phyloP scores from a whole-genome alignment of 2,888 invertebrate genomes.

The Sphaerophoria rueppellii region DNA sequence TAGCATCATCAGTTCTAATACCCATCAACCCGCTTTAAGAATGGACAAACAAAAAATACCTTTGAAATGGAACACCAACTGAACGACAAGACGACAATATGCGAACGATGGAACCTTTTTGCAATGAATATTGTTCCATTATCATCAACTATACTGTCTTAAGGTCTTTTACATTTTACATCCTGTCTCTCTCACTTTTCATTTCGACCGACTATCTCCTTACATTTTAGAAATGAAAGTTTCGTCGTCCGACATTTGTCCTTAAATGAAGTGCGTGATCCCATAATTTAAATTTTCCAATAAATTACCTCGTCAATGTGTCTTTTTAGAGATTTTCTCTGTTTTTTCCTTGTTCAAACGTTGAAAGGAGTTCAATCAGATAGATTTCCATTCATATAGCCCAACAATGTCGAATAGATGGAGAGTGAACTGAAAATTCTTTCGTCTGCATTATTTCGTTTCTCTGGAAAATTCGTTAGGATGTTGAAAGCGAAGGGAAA shows the following conservation, averaged over 20 bases:
- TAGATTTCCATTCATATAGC: conserved; percentile 32
- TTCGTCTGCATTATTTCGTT: conserved; percentile 53
- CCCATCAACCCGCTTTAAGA: conserved; percentile 20
- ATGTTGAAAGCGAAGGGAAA: conserved; percentile 10
- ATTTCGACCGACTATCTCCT: too few relatives aligned
- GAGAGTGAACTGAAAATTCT: conserved; percentile 18
- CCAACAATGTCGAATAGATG: conserved; percentile 1
- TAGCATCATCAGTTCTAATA: conserved; percentile 33
- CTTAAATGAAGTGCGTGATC: conserved; percentile 56
- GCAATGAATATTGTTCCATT: conserved; percentile 19
- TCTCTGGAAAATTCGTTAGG: conserved; percentile 52
- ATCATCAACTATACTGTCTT: not conserved
- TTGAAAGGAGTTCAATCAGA: conserved; percentile 37
- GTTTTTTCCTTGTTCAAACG: not conserved
- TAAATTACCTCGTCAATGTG: conserved; percentile 63
- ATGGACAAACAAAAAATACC: conserved; percentile 30
- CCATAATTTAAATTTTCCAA: conserved; percentile 67
- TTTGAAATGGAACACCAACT: too few relatives aligned
- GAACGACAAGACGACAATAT: too few relatives aligned
- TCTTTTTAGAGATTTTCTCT: not conserved
- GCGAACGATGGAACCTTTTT: conserved; percentile 4
- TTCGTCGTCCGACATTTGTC: conserved; percentile 5
- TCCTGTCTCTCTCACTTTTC: not conserved
- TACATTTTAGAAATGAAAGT: conserved; percentile 7
- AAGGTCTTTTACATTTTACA: not conserved